Conservation (phyloP, 2,888 invertebrate genomes). For the Cerceris rybyensis region DNA sequence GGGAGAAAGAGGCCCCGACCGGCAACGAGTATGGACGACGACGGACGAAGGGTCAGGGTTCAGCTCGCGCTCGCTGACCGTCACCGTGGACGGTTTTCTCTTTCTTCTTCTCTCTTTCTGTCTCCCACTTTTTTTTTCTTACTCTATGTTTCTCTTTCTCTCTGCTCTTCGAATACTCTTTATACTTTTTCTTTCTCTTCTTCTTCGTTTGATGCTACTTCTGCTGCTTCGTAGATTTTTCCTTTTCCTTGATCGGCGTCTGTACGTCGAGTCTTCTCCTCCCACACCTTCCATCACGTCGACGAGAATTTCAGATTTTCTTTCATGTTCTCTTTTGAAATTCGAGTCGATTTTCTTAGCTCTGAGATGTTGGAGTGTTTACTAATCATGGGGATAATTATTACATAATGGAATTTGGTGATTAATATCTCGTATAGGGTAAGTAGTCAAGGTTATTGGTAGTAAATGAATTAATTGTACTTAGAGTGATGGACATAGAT, state of each 20-base stretch:
- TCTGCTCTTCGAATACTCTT: background rate
- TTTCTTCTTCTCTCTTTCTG: conserved; percentile 62
- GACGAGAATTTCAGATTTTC: too few species aligned
- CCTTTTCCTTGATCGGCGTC: background rate
- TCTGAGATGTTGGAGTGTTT: too few species aligned
- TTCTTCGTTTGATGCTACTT: conserved; percentile 8
- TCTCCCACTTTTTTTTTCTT: conserved; percentile 30
- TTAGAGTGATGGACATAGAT: too few species aligned
- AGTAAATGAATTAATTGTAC: too few species aligned
- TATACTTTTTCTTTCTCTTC: conserved; percentile 19
- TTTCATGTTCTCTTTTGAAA: too few species aligned
- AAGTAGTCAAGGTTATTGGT: too few species aligned
- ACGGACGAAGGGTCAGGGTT: conserved; percentile 77
- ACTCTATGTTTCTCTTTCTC: conserved; percentile 9
- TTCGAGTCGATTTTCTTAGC: too few species aligned
- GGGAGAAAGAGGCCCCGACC: conserved; percentile 58
- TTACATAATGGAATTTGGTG: too few species aligned
- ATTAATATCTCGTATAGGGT: too few species aligned
- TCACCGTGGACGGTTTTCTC: conserved; percentile 79
- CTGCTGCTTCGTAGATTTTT: conserved; percentile 22
- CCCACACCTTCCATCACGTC: too few species aligned
- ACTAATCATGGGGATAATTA: too few species aligned
- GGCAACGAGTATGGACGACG: conserved; percentile 61
- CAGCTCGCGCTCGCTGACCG: conserved; percentile 81
- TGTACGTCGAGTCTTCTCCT: background rate